Evolutionary conservation across 2,888 invertebrate species (phyloP), one percentile per base, ranked within the genome.

Genomic region (Ormia ochracea): DNA sequence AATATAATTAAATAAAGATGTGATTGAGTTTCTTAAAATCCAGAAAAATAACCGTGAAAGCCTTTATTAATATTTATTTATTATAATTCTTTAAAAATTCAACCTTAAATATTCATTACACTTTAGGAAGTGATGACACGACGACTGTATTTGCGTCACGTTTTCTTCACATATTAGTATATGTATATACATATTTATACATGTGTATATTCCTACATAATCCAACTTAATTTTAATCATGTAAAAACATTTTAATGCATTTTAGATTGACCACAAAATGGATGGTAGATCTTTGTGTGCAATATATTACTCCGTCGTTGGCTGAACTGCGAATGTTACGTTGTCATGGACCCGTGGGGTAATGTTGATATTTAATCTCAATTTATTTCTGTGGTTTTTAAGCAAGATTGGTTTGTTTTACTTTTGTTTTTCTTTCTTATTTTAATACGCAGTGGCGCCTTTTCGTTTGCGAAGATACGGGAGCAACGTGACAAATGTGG

Each of bases 321-420:
- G 92, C 93, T 84, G 93, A 92, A 84, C 89, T 97, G 19, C 92
- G 94, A 82, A 90, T 91, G 80, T 91, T 94, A 84, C 95, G 94
- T 89, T 96, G 96, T 85, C 97, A 97, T 89, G 97, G 97, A 19
- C 97, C 97, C 63, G 94, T 97, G 65, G 96, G 96, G 95, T 95
- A 91, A 91, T 48, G 33, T 17, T 38, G 19, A 66, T 38, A 38
- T 54, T 33, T 52, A 56, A 28, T 38, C 2, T 54, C 5, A 36
- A 5, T 23, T 38, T 9, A 33, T 12, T 17, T 26, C 4, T 45
- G 17, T 26, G 9, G 2, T 33, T 36, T 54, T 45, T 48, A 38
- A 23, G 21, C 6, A 43, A 26, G 1, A 21, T 36, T 65, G 41
- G 17, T 10, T 12, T 36, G 58, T 69, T 2, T 61, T 31, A 14